phyloP scores from a whole-genome alignment of 2,797 vertebrate genomes.

The Austrolebias charrua region DNA sequence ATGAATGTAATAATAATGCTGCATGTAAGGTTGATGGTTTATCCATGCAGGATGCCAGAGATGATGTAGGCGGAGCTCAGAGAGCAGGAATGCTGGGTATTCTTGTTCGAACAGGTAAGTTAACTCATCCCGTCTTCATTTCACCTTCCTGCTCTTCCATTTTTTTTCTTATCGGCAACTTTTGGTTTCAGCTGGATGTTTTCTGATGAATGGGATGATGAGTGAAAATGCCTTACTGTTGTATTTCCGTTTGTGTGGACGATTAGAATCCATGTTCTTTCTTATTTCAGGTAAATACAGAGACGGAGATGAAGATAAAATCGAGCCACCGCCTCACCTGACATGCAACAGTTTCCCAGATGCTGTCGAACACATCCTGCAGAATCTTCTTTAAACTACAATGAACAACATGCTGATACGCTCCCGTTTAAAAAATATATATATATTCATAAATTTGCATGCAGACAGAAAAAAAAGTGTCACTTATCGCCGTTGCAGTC shows the following conservation, averaged over 20 bases:
- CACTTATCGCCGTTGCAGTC: too few species aligned
- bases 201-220: not conserved
- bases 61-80: constrained; percentile 94
- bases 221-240: not conserved
- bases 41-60: constrained; percentile 86
- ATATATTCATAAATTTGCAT: not conserved
- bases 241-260: not conserved
- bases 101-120: constrained; percentile 86
- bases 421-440: too few species aligned
- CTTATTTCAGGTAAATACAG: constrained; percentile 90
- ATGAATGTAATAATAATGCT: too few species aligned
- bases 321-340: constrained; percentile 84
- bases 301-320: constrained; percentile 87
- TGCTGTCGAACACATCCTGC: constrained; percentile 90
- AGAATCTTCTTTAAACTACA: constrained; percentile 70
- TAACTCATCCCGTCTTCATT: not conserved
- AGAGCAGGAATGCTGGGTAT: constrained; percentile 90
- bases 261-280: not conserved
- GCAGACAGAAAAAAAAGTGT: too few species aligned
- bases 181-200: not conserved
- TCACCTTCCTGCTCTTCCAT: not conserved
- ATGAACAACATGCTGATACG: not conserved
- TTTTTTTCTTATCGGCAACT: not conserved
- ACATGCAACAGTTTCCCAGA: constrained; percentile 88
- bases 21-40: not conserved